Evolutionary conservation across 2,113 vertebrate genomes (phyloP), one percentile per base, ranked within the genome.

Genomic region (Lasiurus cinereus): DNA sequence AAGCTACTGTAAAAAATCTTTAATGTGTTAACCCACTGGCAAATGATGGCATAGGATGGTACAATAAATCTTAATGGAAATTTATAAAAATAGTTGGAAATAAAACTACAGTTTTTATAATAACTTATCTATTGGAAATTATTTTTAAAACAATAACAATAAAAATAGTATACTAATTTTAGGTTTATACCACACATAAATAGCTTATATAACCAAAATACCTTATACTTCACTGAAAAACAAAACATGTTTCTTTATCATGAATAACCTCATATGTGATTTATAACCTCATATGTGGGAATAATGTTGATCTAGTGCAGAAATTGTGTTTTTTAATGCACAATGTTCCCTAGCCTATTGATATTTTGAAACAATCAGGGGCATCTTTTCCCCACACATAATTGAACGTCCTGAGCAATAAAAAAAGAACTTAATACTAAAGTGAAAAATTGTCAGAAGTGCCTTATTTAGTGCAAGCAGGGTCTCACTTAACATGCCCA

Each of bases 61-160:
- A 5, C 9, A 87, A 27, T 80, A 52, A 85, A 56, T 59, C 19
- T 27, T 80, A 2, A 39, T n/a, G 19, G n/a, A 88, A 82, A 80
- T 56, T 16, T 62, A 50, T 19, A 48, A 83, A 93, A 76, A 43
- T 7, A 31, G 7, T 76, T 76, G 39, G 27, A 66, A 93, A 36
- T 87, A 66, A 70, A 93, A 70, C 33, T 59, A 27, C 4, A 56
- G 29, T 69, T 31, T 95, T 80, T 11, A 48, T 22, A 67, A 54
- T 90, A 72, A 46, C 5, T 66, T 87, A 85, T 59, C 2, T 15
- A 56, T 52, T 88, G 1, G 64, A 62, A 21, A 36, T 82, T 87
- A 70, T n/a, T 83, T 88, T 90, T 3, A 93, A 94, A 90, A 87
- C 74, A 66, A 66, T 14, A 56, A 27, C 12, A 80, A 64, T 82